Conservation (phyloP, 2,113 vertebrate species). For the Chionodraco myersi region DNA sequence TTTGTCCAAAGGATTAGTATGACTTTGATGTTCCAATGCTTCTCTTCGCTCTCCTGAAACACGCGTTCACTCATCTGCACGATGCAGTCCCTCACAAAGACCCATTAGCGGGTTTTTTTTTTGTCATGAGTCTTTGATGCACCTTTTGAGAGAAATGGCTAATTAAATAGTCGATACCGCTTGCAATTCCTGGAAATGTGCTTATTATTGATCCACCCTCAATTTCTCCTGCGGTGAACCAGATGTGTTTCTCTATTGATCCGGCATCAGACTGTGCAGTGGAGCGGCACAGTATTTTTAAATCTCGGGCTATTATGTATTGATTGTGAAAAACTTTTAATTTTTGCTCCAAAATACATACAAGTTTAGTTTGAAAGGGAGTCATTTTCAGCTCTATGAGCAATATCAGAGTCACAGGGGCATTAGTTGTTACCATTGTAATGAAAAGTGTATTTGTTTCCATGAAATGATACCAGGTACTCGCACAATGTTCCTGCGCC, state of each 20-base stretch:
- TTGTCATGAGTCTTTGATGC: conserved; percentile 67
- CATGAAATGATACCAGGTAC: conserved; percentile 62
- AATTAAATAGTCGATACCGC: conserved; percentile 82
- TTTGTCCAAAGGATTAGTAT: background rate
- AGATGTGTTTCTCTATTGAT: conserved; percentile 83
- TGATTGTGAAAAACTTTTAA: conserved; percentile 79
- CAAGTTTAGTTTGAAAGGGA: conserved; percentile 63
- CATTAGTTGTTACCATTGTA: conserved; percentile 64
- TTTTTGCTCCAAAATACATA: conserved; percentile 77
- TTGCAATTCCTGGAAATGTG: conserved; percentile 83
- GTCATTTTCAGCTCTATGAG: conserved; percentile 61
- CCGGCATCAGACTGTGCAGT: conserved; percentile 75
- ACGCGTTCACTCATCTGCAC: conserved; percentile 26
- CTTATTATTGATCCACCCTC: conserved; percentile 83
- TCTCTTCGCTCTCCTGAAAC: conserved; percentile 27
- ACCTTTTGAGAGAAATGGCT: conserved; percentile 75
- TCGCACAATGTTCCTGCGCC: conserved; percentile 38
- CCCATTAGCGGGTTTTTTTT: conserved; percentile 59
- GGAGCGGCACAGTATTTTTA: conserved; percentile 81
- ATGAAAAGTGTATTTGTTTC: conserved; percentile 70
- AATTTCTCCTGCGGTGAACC: conserved; percentile 77
- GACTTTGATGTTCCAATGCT: conserved; percentile 16
- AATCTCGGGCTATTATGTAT: conserved; percentile 83
- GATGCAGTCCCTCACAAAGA: conserved; percentile 53
- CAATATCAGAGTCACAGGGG: conserved; percentile 55